Conservation (phyloP, 37 sponge, comb jelly and placozoan species). For the Spongilla lacustris region DNA sequence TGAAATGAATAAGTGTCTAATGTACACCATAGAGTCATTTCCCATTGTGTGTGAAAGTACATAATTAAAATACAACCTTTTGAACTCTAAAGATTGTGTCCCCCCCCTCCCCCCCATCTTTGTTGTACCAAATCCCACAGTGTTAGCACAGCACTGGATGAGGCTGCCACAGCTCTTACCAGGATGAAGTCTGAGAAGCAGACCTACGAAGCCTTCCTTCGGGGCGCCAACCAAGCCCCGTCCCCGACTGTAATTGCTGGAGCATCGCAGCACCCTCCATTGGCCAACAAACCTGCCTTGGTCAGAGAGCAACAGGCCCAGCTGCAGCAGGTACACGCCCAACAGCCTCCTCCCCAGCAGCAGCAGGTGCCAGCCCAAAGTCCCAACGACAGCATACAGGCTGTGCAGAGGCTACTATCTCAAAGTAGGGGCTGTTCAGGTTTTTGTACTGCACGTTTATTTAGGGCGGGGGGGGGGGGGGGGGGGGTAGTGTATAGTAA, state of each 20-base stretch:
- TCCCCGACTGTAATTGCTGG: neutral
- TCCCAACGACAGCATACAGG: constrained; percentile 48
- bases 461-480: neutral
- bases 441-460: neutral
- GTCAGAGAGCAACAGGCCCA: constrained; percentile 15
- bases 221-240: constrained; percentile 50
- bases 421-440: constrained; percentile 12
- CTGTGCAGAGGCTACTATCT: constrained; percentile 60
- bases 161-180: constrained; percentile 80
- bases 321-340: constrained; percentile 5
- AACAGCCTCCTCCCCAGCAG: constrained; percentile 12
- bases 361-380: neutral
- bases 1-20: neutral
- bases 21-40: neutral
- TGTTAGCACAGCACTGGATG: constrained; percentile 84
- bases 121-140: neutral
- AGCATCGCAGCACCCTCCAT: neutral
- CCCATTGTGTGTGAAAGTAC: neutral
- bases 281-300: neutral
- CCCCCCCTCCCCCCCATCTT: neutral
- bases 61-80: neutral
- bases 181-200: constrained; percentile 69
- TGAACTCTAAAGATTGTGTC: neutral
- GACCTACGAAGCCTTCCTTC: constrained; percentile 49
- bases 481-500: no score